Evolutionary conservation across 2,797 vertebrate species (phyloP).

Genomic region (Agapornis canus): DNA sequence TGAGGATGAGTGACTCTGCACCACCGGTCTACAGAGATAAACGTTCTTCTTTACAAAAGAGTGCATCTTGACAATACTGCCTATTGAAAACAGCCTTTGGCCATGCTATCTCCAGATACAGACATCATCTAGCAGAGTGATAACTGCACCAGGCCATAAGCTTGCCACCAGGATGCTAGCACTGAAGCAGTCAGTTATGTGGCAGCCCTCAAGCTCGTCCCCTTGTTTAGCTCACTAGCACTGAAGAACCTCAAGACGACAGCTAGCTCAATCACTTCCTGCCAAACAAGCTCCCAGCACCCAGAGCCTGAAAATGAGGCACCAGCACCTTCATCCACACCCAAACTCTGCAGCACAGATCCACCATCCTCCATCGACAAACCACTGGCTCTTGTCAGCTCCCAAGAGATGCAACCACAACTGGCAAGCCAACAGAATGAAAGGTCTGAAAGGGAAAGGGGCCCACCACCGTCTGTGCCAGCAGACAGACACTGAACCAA

Average conservation of each 20-base stretch:
- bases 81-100: neutral
- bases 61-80: neutral
- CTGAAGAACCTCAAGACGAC: neutral
- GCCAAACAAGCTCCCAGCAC: neutral
- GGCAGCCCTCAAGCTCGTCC: neutral
- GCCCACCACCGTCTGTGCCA: neutral
- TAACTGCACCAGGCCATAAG: neutral
- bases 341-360: neutral
- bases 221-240: neutral
- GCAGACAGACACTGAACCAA: neutral
- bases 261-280: neutral
- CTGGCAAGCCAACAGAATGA: neutral
- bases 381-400: neutral
- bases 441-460: neutral
- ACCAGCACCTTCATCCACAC: neutral
- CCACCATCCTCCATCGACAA: neutral
- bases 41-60: neutral
- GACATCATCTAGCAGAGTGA: neutral
- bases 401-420: neutral
- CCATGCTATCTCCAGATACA: neutral
- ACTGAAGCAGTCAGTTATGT: too few species aligned
- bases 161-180: neutral
- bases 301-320: neutral
- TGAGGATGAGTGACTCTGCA: neutral
- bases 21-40: neutral